Evolutionary conservation across 2,888 invertebrate genomes (phyloP).

Genomic region (Achlya flavicornis): DNA sequence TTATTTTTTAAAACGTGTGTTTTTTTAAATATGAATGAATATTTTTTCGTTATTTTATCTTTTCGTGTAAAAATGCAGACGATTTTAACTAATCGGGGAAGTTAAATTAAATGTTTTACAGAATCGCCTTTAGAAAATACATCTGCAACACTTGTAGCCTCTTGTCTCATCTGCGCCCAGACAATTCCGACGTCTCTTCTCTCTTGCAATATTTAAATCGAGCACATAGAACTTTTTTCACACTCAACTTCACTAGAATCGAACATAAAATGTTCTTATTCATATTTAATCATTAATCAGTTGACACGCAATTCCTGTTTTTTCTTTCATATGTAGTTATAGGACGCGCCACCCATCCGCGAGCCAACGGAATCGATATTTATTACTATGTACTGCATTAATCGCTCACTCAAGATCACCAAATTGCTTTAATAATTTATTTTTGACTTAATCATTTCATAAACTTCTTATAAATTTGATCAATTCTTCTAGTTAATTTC

Average conservation of each 20-base stretch:
- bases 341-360: too few relatives aligned
- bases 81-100: neutral
- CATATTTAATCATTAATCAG: too few relatives aligned
- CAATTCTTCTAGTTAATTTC: too few relatives aligned
- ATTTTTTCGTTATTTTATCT: neutral
- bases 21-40: neutral
- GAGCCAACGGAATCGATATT: too few relatives aligned
- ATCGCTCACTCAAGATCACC: too few relatives aligned
- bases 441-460: too few relatives aligned
- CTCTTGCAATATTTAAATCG: neutral
- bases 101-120: neutral
- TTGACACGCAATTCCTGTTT: too few relatives aligned
- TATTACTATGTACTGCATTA: too few relatives aligned
- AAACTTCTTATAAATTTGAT: neutral
- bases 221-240: neutral
- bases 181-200: neutral
- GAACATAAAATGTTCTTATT: neutral
- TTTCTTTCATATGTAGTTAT: too few relatives aligned
- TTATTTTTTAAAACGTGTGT: neutral
- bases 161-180: neutral
- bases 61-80: neutral
- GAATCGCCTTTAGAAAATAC: neutral
- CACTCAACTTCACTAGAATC: neutral
- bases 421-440: too few relatives aligned
- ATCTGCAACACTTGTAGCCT: neutral